Evolutionary conservation across 92 coral and sea anemone genomes (phyloP), one percentile per base, ranked within the genome.

Genomic region (Epizoanthus fatuus): DNA sequence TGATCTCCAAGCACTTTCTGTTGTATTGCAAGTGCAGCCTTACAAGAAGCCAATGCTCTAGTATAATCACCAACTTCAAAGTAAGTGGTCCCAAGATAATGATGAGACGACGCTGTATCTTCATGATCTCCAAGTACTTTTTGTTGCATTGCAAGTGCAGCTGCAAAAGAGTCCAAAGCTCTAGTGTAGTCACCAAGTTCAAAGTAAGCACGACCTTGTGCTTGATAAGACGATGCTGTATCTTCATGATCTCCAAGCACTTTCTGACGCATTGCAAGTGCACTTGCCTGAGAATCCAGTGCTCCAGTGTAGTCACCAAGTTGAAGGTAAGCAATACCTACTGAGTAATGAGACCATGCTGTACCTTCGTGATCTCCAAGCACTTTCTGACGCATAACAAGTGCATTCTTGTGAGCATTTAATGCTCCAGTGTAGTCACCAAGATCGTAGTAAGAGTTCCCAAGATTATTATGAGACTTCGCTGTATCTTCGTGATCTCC

Each of bases 191-290:
- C 22, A 7, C 65, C 65, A 59, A 59, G 65, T 7, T 17, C 14
- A 10, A 4, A 16, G 29, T 59, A 59, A 16, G 10, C 10, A 59
- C 13, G 9, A 15, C 37, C 65, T 59, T 13, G 25, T 16, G 65
- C 51, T 17, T 52, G 59, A 15, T 51, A 42, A 45, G 45, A 53
- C 29, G 6, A 4, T 51, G 65, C 67, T 15, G 81, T 54, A 16
- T 53, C 67, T 16, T 59, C 12, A 19, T 75, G 64, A 53, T 75
- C 64, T 3, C 81, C 81, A 14, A 75, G 47, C 58, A 75, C 37
- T 15, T 55, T 51, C 47, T 55, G 3, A 17, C 81, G 35, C 14
- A 75, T 35, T 3, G 44, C 42, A 38, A 2, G 47, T 5, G 81
- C 65, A 8, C 19, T 42, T 16, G 25, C 45, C 20, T 53, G 42